Evolutionary conservation across 2,888 invertebrate species (phyloP), one percentile per base, ranked within the genome.

Genomic region (Lamproptera curius): DNA sequence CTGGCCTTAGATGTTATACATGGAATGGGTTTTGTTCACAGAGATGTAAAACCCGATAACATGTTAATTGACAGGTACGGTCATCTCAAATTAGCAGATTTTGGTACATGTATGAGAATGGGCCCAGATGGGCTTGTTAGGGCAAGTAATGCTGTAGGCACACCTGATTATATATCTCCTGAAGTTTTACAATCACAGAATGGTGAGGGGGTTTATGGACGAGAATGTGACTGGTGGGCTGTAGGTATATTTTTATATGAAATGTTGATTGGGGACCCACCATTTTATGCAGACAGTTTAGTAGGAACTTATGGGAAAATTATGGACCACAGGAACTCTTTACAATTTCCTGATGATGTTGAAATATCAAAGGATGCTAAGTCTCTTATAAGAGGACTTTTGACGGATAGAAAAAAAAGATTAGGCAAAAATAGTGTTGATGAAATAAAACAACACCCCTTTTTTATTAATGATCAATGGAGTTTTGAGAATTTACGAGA

Each of bases 31-130:
- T 99, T 98, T 87, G 94, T 94, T 53, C 95, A 92, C 83, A 92
- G 98, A 64, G 99, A 99, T 88, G 98, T 99, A 0, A 99, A 99
- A 83, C 99, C 99, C 42, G 99, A 99, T 73, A 99, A 99, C 81
- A 98, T 99, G 98, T 88, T 99, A 55, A 90, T 99, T 61, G 98
- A 99, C 76, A 94, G 93, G 73, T 90, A 94, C 78, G 99, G 99
- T 5, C 99, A 99, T 80, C 89, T 99, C 52, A 99, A 99, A 80
- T 86, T 99, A 63, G 98, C 99, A n/a, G 99, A 99, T 87, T 99
- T 99, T 88, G 99, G 99, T 44, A 99, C 99, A 11, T 99, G 99
- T 81, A 98, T 99, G 96, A 92, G 97, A 69, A 98, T 99, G 98
- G 97, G 98, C 61, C 88, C 91, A 58, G 97, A 98, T 80, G 98